These are phyloP conservation scores for Sclerodermus sp. DNA, from an alignment of 2,888 invertebrate genomes.

Conservation along the genomic window DNA sequence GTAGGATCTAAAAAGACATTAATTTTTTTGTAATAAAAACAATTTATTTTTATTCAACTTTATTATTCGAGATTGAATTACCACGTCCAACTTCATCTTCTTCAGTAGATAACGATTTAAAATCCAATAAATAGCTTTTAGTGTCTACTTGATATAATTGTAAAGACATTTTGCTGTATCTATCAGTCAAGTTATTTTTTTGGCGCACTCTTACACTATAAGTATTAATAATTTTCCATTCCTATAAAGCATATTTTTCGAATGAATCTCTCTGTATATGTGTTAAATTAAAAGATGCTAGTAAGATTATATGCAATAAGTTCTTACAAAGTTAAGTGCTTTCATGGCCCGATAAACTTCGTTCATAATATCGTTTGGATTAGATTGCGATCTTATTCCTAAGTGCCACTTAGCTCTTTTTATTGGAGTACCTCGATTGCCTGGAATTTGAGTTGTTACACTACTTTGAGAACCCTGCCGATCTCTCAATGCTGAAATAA, in stretches of 20 bases:
- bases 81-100: constrained; percentile 60
- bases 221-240: constrained; percentile 98
- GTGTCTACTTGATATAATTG: constrained; percentile 99
- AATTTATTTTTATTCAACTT: neutral
- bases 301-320: neutral
- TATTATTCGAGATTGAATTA: constrained; percentile 16
- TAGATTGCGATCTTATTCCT: constrained; percentile 97
- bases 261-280: no score
- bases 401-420: constrained; percentile 99
- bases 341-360: constrained; percentile 99
- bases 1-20: constrained; percentile 40
- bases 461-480: constrained; percentile 49
- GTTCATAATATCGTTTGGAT: constrained; percentile 99
- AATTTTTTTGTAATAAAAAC: neutral
- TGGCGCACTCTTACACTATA: constrained; percentile 96
- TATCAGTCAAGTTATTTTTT: constrained; percentile 77
- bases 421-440: constrained; percentile 70
- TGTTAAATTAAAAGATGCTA: neutral
- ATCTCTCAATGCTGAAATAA: constrained; percentile 58
- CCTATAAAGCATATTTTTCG: constrained; percentile 58
- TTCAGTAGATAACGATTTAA: constrained; percentile 88
- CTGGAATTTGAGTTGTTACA: constrained; percentile 39
- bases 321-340: constrained; percentile 82
- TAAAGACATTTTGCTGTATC: constrained; percentile 94
- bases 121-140: constrained; percentile 95